Evolutionary conservation across 53 echinoderm and acorn worm species (phyloP).

Genomic region (Mesocentrotus franciscanus): DNA sequence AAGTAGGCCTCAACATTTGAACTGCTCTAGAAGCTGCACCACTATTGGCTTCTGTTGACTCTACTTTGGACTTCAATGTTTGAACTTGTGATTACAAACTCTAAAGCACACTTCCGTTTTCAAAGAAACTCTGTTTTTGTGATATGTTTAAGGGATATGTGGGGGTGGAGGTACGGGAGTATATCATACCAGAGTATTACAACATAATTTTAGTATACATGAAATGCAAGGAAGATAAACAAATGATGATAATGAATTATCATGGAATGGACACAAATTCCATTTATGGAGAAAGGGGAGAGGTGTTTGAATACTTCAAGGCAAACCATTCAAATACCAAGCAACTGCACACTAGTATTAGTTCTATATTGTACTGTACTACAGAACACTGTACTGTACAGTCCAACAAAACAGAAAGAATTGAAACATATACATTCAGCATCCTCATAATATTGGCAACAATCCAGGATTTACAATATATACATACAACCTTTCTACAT

Average conservation of each 20-base stretch:
- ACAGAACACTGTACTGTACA: not conserved
- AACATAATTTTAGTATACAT: not conserved
- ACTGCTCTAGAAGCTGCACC: not conserved
- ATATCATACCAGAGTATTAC: not conserved
- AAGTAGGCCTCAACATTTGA: not conserved
- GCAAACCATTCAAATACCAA: not conserved
- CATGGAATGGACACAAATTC: not conserved
- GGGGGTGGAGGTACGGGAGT: not conserved
- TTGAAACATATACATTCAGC: not conserved
- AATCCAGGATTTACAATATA: not conserved
- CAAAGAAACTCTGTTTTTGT: slow-evolving; percentile 12
- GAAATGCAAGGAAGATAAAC: not conserved
- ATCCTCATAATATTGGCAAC: slow-evolving; percentile 41
- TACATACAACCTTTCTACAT: not conserved
- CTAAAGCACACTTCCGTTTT: slow-evolving; percentile 50
- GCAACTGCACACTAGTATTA: not conserved
- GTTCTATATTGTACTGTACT: not conserved
- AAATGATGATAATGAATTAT: not conserved
- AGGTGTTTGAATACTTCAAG: not conserved
- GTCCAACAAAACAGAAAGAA: not conserved
- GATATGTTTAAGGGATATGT: not conserved
- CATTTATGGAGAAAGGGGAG: not conserved
- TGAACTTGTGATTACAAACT: not conserved
- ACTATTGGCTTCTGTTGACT: slow-evolving; percentile 7
- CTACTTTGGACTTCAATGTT: slow-evolving; percentile 16